Conservation (phyloP, 2,797 vertebrate genomes). For the Mus minutoides region DNA sequence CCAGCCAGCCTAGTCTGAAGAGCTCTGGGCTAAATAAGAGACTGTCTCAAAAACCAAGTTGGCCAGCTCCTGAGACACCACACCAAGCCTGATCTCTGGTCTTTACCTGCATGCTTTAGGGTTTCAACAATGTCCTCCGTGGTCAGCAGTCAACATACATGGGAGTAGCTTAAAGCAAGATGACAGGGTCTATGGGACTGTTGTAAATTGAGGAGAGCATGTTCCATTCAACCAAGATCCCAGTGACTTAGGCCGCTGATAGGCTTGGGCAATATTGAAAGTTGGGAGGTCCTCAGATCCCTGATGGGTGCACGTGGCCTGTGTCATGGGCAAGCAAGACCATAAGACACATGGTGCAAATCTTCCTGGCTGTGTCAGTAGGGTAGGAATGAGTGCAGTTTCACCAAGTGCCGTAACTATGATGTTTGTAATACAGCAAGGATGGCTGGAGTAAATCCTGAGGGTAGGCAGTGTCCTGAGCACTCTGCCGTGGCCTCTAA, state of each 20-base stretch:
- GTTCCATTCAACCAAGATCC: background rate
- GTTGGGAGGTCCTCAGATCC: background rate
- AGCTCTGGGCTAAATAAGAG: background rate
- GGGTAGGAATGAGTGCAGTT: background rate
- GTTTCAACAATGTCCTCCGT: background rate
- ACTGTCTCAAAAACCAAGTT: background rate
- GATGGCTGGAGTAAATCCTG: background rate
- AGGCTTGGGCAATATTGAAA: background rate
- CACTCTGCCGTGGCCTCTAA: background rate
- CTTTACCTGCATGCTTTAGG: background rate
- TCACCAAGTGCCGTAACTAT: background rate
- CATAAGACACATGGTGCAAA: accelerated
- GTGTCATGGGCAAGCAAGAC: background rate
- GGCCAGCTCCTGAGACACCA: background rate
- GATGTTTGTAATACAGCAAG: background rate
- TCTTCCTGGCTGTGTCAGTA: background rate
- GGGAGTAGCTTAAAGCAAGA: background rate
- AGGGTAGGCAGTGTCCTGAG: background rate
- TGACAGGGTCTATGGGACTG: background rate
- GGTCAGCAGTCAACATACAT: background rate
- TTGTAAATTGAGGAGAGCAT: background rate
- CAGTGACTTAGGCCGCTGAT: background rate
- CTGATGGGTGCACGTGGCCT: background rate
- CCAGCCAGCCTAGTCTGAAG: background rate
- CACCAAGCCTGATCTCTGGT: background rate